Evolutionary conservation across 2,888 invertebrate genomes (phyloP).

Genomic region (Andrena haemorrhoa): DNA sequence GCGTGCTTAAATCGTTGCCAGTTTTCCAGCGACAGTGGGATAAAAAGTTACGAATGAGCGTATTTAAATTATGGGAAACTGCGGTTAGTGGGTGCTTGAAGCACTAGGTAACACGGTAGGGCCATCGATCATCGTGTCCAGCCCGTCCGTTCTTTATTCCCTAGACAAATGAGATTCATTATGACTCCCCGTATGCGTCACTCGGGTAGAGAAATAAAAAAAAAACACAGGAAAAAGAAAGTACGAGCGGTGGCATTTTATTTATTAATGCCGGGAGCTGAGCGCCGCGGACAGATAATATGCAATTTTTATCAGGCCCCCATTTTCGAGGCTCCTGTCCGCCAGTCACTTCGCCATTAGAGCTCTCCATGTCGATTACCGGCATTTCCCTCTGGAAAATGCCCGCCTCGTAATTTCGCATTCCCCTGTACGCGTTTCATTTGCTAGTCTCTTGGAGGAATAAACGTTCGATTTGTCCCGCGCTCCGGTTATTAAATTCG

Average conservation of each 20-base stretch:
- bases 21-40: slow-evolving; percentile 1
- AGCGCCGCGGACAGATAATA: slow-evolving; percentile 46
- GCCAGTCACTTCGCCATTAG: slow-evolving; percentile 29
- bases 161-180: slow-evolving; percentile 72
- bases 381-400: slow-evolving; percentile 6
- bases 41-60: slow-evolving; percentile 46
- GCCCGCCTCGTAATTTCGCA: slow-evolving; percentile 2
- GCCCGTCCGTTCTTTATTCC: slow-evolving; percentile 62
- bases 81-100: slow-evolving; percentile 52
- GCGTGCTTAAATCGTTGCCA: neutral
- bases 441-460: neutral
- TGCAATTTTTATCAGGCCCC: slow-evolving; percentile 61
- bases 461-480: neutral
- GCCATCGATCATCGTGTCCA: slow-evolving; percentile 68
- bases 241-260: slow-evolving; percentile 51
- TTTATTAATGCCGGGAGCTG: slow-evolving; percentile 63
- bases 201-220: slow-evolving; percentile 4
- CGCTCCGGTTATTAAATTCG: slow-evolving; percentile 15
- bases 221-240: slow-evolving; percentile 7
- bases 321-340: slow-evolving; percentile 42
- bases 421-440: no score
- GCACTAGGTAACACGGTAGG: slow-evolving; percentile 46
- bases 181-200: slow-evolving; percentile 60
- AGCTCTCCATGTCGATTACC: slow-evolving; percentile 19
- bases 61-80: slow-evolving; percentile 69